Conservation (phyloP, 2,888 invertebrate species). For the Synergus umbraculus region DNA sequence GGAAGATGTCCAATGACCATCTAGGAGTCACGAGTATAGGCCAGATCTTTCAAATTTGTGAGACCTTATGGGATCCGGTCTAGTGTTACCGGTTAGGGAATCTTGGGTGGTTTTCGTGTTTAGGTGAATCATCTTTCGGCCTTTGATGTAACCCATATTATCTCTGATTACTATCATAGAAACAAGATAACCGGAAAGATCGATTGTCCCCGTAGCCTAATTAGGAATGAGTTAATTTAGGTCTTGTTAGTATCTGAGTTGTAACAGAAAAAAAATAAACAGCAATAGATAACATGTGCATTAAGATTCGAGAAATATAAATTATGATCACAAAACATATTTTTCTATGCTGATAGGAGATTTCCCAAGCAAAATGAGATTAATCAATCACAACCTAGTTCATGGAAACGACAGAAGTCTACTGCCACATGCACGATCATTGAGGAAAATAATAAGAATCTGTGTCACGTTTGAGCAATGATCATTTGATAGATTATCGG, state of each 20-base stretch:
- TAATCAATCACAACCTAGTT: slow-evolving; percentile 61
- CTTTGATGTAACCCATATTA: slow-evolving; percentile 3
- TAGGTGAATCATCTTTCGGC: slow-evolving; percentile 40
- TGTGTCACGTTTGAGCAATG: slow-evolving; percentile 58
- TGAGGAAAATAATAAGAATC: slow-evolving; percentile 63
- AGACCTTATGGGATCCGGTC: slow-evolving; percentile 54
- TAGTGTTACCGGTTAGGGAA: slow-evolving; percentile 60
- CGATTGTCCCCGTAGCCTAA: slow-evolving; percentile 22
- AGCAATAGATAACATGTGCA: too few relatives aligned
- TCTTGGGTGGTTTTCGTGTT: slow-evolving; percentile 65
- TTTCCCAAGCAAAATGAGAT: slow-evolving; percentile 41
- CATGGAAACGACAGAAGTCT: slow-evolving; percentile 63
- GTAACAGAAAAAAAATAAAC: too few relatives aligned
- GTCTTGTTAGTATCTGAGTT: not conserved
- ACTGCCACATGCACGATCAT: slow-evolving; percentile 59
- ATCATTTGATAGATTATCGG: slow-evolving; percentile 61
- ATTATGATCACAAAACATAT: not conserved
- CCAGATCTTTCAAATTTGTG: slow-evolving; percentile 48
- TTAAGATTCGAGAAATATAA: not conserved
- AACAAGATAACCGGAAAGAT: slow-evolving; percentile 28
- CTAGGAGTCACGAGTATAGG: slow-evolving; percentile 44
- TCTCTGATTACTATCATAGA: slow-evolving; percentile 36
- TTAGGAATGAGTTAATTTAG: not conserved
- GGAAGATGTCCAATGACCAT: slow-evolving; percentile 40
- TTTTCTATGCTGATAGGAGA: not conserved